A percentile compares a stretch with the other conserved stretches of the same genome.
Evolutionary conservation across 2,888 invertebrate species (phyloP).

Genomic region (Polymixis flavicincta): DNA sequence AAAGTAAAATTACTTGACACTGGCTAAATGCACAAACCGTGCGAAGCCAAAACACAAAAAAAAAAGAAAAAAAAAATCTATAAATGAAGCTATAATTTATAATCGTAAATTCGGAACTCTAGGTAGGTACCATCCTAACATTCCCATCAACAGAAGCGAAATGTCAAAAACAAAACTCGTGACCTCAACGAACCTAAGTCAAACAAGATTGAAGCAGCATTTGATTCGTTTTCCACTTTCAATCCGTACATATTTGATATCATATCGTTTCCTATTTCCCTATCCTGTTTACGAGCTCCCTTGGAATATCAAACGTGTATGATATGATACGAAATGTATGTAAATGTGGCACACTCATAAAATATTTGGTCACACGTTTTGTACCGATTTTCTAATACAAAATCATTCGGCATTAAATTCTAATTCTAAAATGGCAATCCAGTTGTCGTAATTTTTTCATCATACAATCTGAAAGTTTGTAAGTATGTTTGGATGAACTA

Average conservation of each 20-base stretch:
- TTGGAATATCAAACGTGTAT: constrained; percentile 22
- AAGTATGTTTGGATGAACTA: too few species aligned
- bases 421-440: background rate
- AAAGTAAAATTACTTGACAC: too few species aligned
- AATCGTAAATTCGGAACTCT: too few species aligned
- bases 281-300: constrained; percentile 41
- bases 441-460: background rate
- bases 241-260: constrained; percentile 55
- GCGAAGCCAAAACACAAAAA: too few species aligned
- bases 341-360: background rate
- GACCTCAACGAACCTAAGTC: constrained; percentile 13
- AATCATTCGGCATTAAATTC: background rate
- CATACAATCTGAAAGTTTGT: too few species aligned
- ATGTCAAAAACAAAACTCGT: constrained; percentile 5
- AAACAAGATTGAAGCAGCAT: constrained; percentile 51
- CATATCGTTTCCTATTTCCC: constrained; percentile 50
- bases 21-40: too few species aligned
- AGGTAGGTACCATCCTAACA: background rate
- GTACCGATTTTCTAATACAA: background rate
- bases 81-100: too few species aligned
- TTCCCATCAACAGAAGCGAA: background rate
- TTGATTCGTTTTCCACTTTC: constrained; percentile 45
- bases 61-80: too few species aligned
- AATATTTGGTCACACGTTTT: background rate
- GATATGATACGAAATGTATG: background rate